These are phyloP conservation scores for Atlantisia rogersi DNA, from an alignment of 2,113 vertebrate genomes.

Conservation along the genomic window DNA sequence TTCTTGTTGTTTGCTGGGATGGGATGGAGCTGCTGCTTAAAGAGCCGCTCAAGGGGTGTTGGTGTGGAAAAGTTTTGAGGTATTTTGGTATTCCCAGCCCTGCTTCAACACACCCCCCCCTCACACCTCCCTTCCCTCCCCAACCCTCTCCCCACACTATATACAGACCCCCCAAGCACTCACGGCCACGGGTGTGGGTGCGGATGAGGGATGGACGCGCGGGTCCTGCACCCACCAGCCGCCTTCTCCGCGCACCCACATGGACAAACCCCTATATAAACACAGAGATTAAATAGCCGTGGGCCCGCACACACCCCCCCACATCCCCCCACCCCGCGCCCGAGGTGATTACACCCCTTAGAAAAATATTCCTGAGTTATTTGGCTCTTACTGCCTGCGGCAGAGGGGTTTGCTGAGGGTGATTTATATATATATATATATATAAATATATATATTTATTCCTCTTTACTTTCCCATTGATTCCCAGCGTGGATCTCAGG, in stretches of 20 bases:
- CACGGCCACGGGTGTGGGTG: background rate
- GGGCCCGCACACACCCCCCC: background rate
- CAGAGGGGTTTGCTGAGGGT: background rate
- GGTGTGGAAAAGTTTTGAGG: background rate
- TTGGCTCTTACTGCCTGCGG: background rate
- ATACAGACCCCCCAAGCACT: background rate
- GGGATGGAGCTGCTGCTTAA: background rate
- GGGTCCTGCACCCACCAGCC: background rate
- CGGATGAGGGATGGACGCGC: background rate
- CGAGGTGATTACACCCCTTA: background rate
- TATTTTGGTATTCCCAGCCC: constrained; percentile 15
- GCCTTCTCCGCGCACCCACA: background rate
- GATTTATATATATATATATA: background rate
- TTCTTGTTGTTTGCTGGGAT: background rate
- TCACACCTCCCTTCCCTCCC: too few relatives aligned
- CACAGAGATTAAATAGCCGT: background rate
- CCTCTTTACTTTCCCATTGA: background rate
- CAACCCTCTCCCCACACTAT: background rate
- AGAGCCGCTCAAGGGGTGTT: background rate
- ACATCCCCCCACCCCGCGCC: background rate
- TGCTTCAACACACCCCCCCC: background rate
- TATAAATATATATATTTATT: background rate
- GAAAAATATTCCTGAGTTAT: constrained; percentile 40
- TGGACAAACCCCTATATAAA: background rate
- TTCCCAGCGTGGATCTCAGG: background rate